These are phyloP conservation scores for Cerastis leucographa DNA, from an alignment of 2,888 invertebrate genomes.

Conservation along the genomic window DNA sequence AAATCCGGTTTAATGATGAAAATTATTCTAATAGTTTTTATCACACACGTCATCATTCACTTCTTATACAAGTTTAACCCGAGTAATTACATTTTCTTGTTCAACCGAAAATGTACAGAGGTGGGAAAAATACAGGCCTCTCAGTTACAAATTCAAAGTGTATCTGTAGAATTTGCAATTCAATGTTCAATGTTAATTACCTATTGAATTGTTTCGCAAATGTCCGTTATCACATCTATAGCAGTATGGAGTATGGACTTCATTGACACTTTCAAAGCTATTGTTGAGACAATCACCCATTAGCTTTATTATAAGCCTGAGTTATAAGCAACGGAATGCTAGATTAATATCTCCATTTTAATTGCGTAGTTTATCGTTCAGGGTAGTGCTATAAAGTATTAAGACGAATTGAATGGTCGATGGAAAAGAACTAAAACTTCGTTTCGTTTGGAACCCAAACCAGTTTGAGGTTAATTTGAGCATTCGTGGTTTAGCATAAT, in stretches of 20 bases:
- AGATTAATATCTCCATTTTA: slow-evolving; percentile 48
- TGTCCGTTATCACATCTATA: slow-evolving; percentile 60
- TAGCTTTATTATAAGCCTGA: slow-evolving; percentile 44
- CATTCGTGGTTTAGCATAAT: slow-evolving; percentile 18
- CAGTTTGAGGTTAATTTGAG: slow-evolving; percentile 11
- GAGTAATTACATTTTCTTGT: slow-evolving; percentile 21
- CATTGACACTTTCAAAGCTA: slow-evolving; percentile 64
- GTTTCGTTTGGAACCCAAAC: slow-evolving; percentile 11
- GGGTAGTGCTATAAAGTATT: not conserved
- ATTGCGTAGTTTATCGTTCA: slow-evolving; percentile 13
- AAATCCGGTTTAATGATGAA: slow-evolving; percentile 17
- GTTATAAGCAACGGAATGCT: slow-evolving; percentile 47
- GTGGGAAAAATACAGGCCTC: slow-evolving; percentile 32
- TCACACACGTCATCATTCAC: slow-evolving; percentile 2
- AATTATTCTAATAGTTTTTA: not conserved
- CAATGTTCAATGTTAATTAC: slow-evolving; percentile 70
- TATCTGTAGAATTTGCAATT: slow-evolving; percentile 65
- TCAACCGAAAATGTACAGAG: slow-evolving; percentile 26
- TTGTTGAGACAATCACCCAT: slow-evolving; percentile 56
- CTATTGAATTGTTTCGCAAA: slow-evolving; percentile 65
- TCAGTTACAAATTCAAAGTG: slow-evolving; percentile 41
- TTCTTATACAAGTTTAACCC: slow-evolving; percentile 6
- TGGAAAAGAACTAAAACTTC: slow-evolving; percentile 16
- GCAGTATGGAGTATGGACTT: slow-evolving; percentile 49
- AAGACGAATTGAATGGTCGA: slow-evolving; percentile 12